These are phyloP conservation scores for Bucorvus abyssinicus DNA, from an alignment of 2,797 vertebrate species.

Conservation along the genomic window DNA sequence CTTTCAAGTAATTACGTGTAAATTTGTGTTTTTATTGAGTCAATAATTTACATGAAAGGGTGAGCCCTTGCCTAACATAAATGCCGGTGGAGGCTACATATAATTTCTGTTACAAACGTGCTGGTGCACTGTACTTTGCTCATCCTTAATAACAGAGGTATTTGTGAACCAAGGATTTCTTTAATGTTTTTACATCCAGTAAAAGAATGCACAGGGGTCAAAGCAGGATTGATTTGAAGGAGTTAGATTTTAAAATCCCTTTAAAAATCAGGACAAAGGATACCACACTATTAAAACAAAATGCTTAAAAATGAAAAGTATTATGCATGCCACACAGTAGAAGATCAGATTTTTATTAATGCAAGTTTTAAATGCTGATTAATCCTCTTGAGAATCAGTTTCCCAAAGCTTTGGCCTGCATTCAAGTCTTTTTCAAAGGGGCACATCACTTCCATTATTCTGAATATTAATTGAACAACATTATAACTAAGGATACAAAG, in stretches of 20 bases:
- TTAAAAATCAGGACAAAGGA: constrained; percentile 76
- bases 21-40: neutral
- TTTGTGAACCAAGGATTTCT: constrained; percentile 34
- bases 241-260: constrained; percentile 76
- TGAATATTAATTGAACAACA: constrained; percentile 83
- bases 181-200: constrained; percentile 52
- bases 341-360: constrained; percentile 91
- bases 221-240: constrained; percentile 70
- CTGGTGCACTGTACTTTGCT: neutral
- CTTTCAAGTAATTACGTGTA: neutral
- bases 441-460: constrained; percentile 80
- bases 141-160: constrained; percentile 24
- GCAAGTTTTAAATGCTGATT: constrained; percentile 88
- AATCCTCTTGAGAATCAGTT: constrained; percentile 86
- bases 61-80: neutral
- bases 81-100: neutral
- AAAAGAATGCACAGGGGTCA: constrained; percentile 52
- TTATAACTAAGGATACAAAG: constrained; percentile 80
- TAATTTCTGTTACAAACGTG: neutral
- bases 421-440: constrained; percentile 81
- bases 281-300: constrained; percentile 75
- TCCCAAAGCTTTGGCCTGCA: constrained; percentile 81
- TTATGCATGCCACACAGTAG: constrained; percentile 74
- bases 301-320: constrained; percentile 78
- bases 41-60: constrained; percentile 14